Percentiles rank a stretch among this genome's conserved stretches.
These are phyloP conservation scores for Formicarius rufipectus DNA, from an alignment of 2,113 vertebrate species.

Conservation along the genomic window DNA sequence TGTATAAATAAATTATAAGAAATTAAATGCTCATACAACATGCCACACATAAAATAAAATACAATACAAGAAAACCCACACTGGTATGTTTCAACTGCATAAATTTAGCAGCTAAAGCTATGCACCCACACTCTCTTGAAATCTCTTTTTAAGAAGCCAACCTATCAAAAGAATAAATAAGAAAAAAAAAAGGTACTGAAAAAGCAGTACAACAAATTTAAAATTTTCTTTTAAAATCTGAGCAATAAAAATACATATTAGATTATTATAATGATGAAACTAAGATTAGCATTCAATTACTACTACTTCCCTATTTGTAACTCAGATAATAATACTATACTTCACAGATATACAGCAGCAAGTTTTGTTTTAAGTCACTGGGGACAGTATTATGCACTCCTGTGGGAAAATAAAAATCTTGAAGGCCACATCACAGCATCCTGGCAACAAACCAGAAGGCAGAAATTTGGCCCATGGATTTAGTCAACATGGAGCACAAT, in stretches of 20 bases:
- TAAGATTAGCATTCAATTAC: neutral
- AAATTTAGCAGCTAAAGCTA: neutral
- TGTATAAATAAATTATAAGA: neutral
- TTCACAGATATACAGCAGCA: neutral
- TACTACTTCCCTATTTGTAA: neutral
- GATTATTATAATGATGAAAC: neutral
- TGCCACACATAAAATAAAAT: neutral
- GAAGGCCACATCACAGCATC: neutral
- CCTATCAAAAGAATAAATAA: neutral
- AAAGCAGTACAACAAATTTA: neutral
- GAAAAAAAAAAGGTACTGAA: neutral
- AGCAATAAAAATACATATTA: neutral
- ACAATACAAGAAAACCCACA: neutral
- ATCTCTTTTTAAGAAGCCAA: neutral
- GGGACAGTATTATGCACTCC: neutral
- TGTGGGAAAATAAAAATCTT: neutral
- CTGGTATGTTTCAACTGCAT: neutral
- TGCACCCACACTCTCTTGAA: neutral
- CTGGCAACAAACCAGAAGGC: neutral
- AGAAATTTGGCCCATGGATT: neutral
- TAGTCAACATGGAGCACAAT: neutral
- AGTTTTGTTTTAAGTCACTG: neutral
- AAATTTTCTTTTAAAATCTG: neutral
- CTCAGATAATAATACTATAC: neutral
- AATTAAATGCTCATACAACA: neutral